Base-by-base conservation (phyloP, 2,113 vertebrate genomes). In the Promerops cafer region DNA sequence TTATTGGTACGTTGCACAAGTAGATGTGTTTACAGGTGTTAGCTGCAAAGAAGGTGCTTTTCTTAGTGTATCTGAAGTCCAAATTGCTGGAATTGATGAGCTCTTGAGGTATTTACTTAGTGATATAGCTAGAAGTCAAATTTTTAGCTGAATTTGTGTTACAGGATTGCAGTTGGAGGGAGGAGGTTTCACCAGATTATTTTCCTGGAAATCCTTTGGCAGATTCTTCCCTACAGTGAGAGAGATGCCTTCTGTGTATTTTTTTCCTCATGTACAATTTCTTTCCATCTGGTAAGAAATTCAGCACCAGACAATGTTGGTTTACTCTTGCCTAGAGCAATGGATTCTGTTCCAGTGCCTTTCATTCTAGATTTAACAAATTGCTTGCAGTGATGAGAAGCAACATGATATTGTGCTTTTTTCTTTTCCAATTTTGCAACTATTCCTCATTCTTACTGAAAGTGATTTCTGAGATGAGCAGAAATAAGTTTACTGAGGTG, bases 141-240 rank as follows among this genome's bases (percentile, higher is more conserved):
- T 54, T 78, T 64, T 35, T 20, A 81, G 60, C 54, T 53, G 77
- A 75, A 39, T 78, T 77, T 91, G 17, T 42, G 35, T 78, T 8
- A 1, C 9, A 69, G 28, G 22, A 28, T 74, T 86, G 50, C 64
- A 91, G 15, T 61, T 95, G 86, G 66, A 90, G 17, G 20, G 13
- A 65, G 47, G 9, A 78, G 26, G 13, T 85, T 92, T 64, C 69
- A 39, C 54, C 59, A 61, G 68, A 37, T 82, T 45, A 39, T 92
- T 88, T 92, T 76, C 66, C 57, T 91, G 72, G 68, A 81, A 91
- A 59, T 54, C 54, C 56, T 87, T 87, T 87, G 83, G 47, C 87
- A 77, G 45, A 15, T 69, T 21, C 24, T 76, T 91, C 64, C 79
- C 53, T 64, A 0, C 1, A 3, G 44, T 76, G 63, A 84, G 63